Conservation (phyloP, 2,797 vertebrate genomes). For the Onychomys arenicola region DNA sequence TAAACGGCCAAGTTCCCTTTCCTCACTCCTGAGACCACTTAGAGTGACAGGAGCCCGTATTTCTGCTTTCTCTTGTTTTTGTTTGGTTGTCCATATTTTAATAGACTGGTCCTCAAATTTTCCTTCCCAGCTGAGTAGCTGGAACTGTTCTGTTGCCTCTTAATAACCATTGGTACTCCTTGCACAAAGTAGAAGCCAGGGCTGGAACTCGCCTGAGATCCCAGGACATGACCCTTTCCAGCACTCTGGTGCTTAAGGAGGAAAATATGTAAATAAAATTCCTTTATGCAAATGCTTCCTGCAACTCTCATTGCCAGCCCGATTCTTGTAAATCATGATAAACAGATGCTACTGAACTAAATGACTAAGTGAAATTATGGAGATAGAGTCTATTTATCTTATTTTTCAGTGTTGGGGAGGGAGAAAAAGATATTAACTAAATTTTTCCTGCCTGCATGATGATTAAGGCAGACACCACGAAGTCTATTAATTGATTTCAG, state of each 20-base stretch:
- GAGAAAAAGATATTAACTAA: constrained; percentile 71
- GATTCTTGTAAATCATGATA: constrained; percentile 79
- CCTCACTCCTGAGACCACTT: not conserved
- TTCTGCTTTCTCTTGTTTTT: constrained; percentile 89
- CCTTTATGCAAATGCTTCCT: constrained; percentile 77
- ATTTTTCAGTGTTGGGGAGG: constrained; percentile 74
- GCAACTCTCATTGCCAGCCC: constrained; percentile 72
- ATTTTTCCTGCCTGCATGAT: constrained; percentile 66
- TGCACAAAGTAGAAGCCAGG: constrained; percentile 88
- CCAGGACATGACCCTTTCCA: constrained; percentile 87
- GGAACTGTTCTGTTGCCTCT: constrained; percentile 88
- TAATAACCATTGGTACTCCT: constrained; percentile 88
- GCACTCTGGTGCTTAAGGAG: constrained; percentile 84
- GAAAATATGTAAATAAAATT: constrained; percentile 82
- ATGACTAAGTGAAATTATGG: constrained; percentile 79
- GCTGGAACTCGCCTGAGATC: constrained; percentile 89
- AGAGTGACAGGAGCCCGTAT: constrained; percentile 74
- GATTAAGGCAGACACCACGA: constrained; percentile 61
- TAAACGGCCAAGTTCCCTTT: not conserved
- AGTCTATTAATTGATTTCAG: constrained; percentile 68
- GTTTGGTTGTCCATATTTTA: constrained; percentile 89
- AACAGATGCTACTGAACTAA: constrained; percentile 79
- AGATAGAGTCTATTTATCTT: constrained; percentile 77
- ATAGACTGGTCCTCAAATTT: constrained; percentile 86
- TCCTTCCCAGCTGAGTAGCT: constrained; percentile 90